Base-by-base conservation (phyloP, 2,113 vertebrate genomes). In the Erinaceus europaeus region DNA sequence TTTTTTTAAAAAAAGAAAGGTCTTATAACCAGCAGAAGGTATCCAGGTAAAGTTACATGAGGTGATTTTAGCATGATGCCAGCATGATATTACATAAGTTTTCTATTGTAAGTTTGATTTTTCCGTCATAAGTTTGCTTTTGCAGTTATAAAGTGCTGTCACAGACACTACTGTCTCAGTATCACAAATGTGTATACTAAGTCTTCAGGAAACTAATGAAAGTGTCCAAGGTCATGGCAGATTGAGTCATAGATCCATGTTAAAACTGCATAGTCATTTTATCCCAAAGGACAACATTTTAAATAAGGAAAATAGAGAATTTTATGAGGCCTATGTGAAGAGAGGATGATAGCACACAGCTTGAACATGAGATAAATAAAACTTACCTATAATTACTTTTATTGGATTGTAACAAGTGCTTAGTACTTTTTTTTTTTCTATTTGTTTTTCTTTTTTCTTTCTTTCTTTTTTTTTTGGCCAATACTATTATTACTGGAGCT, bases 381-480 rank as follows among this genome's bases (percentile, higher is more conserved):
- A 27, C 64, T 59, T 42, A 44, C 38, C 92, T 68, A 76, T 76
- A 74, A 87, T 77, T 32, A 46, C 42, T 88, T 57, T 89, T 77
- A 77, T 23, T 53, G 38, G 65, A 50, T 18, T 77, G 21, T 73
- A 74, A 76, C 52, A 88, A 85, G 92, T 48, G 32, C 34, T 36
- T 68, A 38, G 36, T 13, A 62, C 71, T 78, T 80, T 71, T n/a
- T n/a, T n/a, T n/a, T n/a, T n/a, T n/a, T n/a, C n/a, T n/a, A n/a
- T n/a, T n/a, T n/a, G n/a, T n/a, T n/a, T n/a, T n/a, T n/a, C n/a
- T n/a, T n/a, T n/a, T n/a, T n/a, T n/a, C n/a, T n/a, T n/a, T n/a
- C n/a, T n/a, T n/a, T n/a, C n/a, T n/a, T n/a, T n/a, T n/a, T n/a
- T n/a, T n/a, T n/a, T n/a, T n/a, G n/a, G n/a, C n/a, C n/a, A n/a